Evolutionary conservation across 2,888 invertebrate genomes (phyloP).

Genomic region (Calliopum simillimum): DNA sequence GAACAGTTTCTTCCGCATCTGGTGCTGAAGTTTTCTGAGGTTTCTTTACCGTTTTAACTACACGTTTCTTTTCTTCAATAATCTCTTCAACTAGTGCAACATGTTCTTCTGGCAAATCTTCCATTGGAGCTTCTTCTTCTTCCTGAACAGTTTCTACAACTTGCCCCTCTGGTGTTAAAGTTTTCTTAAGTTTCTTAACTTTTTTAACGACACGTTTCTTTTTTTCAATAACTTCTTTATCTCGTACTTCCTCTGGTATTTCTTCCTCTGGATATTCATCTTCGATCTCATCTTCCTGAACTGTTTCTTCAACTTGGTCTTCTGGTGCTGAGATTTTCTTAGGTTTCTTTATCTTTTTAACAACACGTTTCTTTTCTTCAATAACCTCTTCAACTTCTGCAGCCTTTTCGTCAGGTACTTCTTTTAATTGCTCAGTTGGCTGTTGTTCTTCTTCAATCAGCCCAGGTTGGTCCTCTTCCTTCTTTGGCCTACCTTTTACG

Average conservation of each 20-base stretch:
- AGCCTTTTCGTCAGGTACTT: slow-evolving; percentile 31
- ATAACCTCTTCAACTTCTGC: slow-evolving; percentile 8
- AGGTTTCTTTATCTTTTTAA: slow-evolving; percentile 41
- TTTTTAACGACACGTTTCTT: slow-evolving; percentile 7
- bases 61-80: too few relatives aligned
- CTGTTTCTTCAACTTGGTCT: slow-evolving; percentile 25
- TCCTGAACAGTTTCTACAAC: slow-evolving; percentile 57
- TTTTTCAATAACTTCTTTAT: slow-evolving; percentile 29
- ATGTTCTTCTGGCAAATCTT: background rate
- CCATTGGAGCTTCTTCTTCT: slow-evolving; percentile 41
- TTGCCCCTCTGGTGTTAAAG: background rate
- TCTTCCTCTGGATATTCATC: too few relatives aligned
- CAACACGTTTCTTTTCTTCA: slow-evolving; percentile 34
- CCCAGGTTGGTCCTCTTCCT: slow-evolving; percentile 53
- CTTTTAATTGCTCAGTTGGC: slow-evolving; percentile 21
- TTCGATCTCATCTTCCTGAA: slow-evolving; percentile 32
- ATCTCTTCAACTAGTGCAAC: background rate
- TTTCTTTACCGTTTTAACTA: too few relatives aligned
- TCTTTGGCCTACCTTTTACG: slow-evolving; percentile 50
- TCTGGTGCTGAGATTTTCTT: slow-evolving; percentile 27
- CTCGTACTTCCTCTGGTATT: background rate
- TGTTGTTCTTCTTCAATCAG: slow-evolving; percentile 45
- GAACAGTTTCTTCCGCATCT: slow-evolving; percentile 8
- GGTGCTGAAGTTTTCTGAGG: too few relatives aligned
- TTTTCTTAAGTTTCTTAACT: slow-evolving; percentile 13